These are phyloP conservation scores for Sparidentex hasta DNA, from an alignment of 2,797 vertebrate genomes.

Conservation along the genomic window DNA sequence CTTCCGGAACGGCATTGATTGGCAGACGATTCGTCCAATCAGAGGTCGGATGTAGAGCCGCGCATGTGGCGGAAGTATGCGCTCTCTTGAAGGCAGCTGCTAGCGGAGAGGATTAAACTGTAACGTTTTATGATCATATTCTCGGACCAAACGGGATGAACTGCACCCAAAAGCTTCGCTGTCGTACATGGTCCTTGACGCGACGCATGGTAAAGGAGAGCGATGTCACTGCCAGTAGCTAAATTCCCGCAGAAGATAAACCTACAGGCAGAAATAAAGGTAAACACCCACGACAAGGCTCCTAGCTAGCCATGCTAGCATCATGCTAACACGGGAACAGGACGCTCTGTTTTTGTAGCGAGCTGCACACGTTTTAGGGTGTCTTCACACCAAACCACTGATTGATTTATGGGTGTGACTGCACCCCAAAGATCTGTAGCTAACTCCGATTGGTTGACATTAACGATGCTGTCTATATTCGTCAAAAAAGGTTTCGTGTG, in stretches of 20 bases:
- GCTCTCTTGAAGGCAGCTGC: slow-evolving; percentile 56
- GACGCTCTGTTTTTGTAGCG: slow-evolving; percentile 49
- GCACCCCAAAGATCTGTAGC: neutral
- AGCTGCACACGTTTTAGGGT: slow-evolving; percentile 21
- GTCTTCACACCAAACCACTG: neutral
- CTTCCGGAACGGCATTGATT: slow-evolving; percentile 69
- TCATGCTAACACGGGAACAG: slow-evolving; percentile 53
- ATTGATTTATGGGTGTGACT: neutral
- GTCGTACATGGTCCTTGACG: slow-evolving; percentile 3
- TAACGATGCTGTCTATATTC: neutral
- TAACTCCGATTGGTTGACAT: neutral
- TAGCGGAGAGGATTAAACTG: slow-evolving; percentile 68
- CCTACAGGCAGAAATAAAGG: slow-evolving; percentile 66
- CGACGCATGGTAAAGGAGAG: slow-evolving; percentile 29
- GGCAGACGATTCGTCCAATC: slow-evolving; percentile 65
- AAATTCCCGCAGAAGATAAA: slow-evolving; percentile 49
- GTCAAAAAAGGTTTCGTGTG: neutral
- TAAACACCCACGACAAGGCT: slow-evolving; percentile 70
- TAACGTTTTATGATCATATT: slow-evolving; percentile 53
- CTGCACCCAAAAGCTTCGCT: neutral
- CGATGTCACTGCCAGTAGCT: slow-evolving; percentile 61
- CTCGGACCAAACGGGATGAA: slow-evolving; percentile 57
- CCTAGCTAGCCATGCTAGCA: slow-evolving; percentile 61
- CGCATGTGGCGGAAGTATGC: slow-evolving; percentile 67
- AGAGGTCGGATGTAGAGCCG: neutral